Percentiles rank a stretch among this genome's conserved stretches.
Evolutionary conservation across 2,797 vertebrate genomes (phyloP).

Genomic region (Dromococcyx pavoninus): DNA sequence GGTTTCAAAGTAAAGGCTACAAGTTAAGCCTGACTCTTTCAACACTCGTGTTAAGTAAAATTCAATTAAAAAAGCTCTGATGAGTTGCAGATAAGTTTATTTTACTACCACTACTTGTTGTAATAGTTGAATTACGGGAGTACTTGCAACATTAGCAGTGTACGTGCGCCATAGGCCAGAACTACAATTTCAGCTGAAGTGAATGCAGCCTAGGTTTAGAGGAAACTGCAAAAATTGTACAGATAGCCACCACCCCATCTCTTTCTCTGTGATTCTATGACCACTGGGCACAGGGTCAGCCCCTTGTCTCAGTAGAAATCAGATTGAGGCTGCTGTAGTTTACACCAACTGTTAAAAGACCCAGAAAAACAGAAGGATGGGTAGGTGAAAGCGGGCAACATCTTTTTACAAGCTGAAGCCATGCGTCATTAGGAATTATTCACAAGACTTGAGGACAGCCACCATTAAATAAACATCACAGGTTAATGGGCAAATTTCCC

Average conservation of each 20-base stretch:
- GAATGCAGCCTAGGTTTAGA: neutral
- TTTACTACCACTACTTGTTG: constrained; percentile 41
- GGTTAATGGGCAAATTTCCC: neutral
- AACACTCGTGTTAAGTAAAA: constrained; percentile 61
- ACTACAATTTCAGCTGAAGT: neutral
- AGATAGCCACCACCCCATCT: neutral
- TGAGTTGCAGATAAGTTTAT: constrained; percentile 60
- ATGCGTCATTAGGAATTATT: neutral
- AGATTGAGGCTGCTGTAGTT: neutral
- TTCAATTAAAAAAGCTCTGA: constrained; percentile 68
- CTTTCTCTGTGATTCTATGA: neutral
- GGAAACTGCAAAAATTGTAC: neutral
- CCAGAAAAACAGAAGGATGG: neutral
- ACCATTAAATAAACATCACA: neutral
- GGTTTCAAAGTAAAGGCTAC: constrained; percentile 63
- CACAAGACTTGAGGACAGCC: neutral
- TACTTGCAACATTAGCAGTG: neutral
- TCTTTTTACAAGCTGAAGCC: neutral
- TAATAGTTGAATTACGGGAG: constrained; percentile 47
- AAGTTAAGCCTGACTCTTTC: constrained; percentile 45
- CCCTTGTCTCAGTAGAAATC: neutral
- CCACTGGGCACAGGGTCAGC: neutral
- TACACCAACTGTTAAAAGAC: neutral
- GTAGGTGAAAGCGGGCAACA: neutral
- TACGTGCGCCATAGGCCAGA: neutral